phyloP scores from a whole-genome alignment of 2,113 vertebrate genomes.

The Astur gentilis region DNA sequence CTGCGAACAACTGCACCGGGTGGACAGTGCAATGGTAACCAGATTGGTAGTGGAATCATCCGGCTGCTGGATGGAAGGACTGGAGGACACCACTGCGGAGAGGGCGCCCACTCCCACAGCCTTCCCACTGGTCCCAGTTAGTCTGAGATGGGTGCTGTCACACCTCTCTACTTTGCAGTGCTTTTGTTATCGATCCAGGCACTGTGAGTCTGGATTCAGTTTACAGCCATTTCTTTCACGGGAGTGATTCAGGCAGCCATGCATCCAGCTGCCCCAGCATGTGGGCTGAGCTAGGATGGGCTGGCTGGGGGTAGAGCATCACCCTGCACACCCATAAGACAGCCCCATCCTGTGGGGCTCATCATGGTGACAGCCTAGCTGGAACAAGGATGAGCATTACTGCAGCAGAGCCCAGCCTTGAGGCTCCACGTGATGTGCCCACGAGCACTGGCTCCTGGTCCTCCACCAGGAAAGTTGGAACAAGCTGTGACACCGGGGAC shows the following conservation, averaged over 20 bases:
- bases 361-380: rapidly evolving
- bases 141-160: rapidly evolving
- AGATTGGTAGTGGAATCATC: neutral
- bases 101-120: neutral
- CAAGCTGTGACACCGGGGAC: neutral
- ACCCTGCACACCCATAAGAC: neutral
- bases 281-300: neutral
- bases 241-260: neutral
- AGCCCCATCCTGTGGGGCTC: neutral
- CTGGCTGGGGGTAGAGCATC: neutral
- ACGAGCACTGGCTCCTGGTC: neutral
- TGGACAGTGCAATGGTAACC: neutral
- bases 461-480: neutral
- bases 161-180: neutral
- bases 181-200: neutral
- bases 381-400: neutral
- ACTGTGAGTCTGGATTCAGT: neutral
- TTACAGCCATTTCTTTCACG: neutral
- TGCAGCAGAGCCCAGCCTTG: neutral
- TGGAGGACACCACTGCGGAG: neutral
- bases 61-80: neutral
- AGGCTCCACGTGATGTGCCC: neutral
- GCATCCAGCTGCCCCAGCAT: neutral
- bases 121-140: neutral
- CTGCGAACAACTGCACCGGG: rapidly evolving